Conservation (phyloP, 2,113 vertebrate genomes). For the Antechinus flavipes region DNA sequence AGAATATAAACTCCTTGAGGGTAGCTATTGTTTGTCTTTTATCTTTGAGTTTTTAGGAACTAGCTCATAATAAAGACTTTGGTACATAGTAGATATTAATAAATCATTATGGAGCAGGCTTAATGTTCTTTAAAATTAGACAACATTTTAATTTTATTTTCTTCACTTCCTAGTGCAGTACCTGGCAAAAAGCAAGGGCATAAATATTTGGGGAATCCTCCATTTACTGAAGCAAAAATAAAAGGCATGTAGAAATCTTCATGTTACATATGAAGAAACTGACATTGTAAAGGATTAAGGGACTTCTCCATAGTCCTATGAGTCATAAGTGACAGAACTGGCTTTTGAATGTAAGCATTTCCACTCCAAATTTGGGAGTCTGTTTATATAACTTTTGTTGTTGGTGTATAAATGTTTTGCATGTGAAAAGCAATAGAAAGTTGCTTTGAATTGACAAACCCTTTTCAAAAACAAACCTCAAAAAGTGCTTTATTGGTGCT, state of each 20-base stretch:
- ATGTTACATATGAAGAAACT: neutral
- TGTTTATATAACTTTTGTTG: neutral
- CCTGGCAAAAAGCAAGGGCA: neutral
- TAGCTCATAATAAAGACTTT: neutral
- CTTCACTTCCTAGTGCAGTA: neutral
- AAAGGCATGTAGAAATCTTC: neutral
- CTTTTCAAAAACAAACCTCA: neutral
- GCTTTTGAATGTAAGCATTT: neutral
- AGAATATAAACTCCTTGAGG: neutral
- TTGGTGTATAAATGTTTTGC: neutral
- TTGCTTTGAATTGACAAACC: conserved; percentile 2
- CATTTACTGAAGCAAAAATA: neutral
- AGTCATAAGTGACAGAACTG: neutral
- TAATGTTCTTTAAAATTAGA: neutral
- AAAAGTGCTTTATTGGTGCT: conserved; percentile 11
- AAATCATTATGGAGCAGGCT: neutral
- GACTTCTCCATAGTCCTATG: neutral
- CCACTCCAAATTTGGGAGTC: neutral
- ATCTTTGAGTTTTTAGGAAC: neutral
- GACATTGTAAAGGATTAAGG: neutral
- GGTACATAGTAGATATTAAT: neutral
- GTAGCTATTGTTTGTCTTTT: neutral
- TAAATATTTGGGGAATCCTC: neutral
- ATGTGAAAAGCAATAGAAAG: neutral
- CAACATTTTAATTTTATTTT: neutral